Evolutionary conservation across 2,888 invertebrate species (phyloP).

Genomic region (Acrocyrtus sp.): DNA sequence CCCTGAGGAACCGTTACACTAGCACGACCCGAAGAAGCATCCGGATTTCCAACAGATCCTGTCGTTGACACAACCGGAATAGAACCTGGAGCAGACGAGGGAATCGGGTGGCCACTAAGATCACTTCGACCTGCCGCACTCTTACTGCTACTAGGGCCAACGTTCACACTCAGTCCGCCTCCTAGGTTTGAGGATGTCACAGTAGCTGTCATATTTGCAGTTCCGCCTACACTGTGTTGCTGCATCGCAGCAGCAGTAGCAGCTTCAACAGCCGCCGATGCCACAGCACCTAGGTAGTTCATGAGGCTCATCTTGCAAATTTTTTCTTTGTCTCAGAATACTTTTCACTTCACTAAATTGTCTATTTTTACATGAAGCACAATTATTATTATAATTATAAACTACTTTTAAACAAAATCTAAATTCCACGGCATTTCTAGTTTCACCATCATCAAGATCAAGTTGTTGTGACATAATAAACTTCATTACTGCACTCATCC

Average conservation of each 20-base stretch:
- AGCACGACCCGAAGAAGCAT: slow-evolving; percentile 13
- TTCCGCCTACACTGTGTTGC: slow-evolving; percentile 18
- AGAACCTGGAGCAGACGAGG: background rate
- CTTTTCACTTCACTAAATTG: slow-evolving; percentile 40
- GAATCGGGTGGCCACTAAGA: background rate
- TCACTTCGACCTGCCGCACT: slow-evolving; percentile 5
- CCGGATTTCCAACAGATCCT: background rate
- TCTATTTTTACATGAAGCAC: slow-evolving; percentile 35
- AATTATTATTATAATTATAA: slow-evolving; percentile 13
- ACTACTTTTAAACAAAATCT: slow-evolving; percentile 11
- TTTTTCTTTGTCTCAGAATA: background rate
- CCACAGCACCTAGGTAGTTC: slow-evolving; percentile 65
- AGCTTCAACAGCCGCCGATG: slow-evolving; percentile 60
- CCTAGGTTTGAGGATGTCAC: background rate
- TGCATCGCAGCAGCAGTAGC: slow-evolving; percentile 52
- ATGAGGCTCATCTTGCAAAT: slow-evolving; percentile 65
- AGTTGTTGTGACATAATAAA: slow-evolving; percentile 40
- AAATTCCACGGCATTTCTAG: slow-evolving; percentile 17
- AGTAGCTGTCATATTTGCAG: background rate
- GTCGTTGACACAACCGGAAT: slow-evolving; percentile 1
- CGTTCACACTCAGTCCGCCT: background rate
- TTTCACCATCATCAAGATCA: slow-evolving; percentile 13
- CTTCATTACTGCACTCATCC: slow-evolving; percentile 41
- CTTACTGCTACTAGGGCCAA: background rate
- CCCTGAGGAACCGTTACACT: slow-evolving; percentile 36